Evolutionary conservation across 2,113 vertebrate genomes (phyloP).

Genomic region (Pristiophorus japonicus): DNA sequence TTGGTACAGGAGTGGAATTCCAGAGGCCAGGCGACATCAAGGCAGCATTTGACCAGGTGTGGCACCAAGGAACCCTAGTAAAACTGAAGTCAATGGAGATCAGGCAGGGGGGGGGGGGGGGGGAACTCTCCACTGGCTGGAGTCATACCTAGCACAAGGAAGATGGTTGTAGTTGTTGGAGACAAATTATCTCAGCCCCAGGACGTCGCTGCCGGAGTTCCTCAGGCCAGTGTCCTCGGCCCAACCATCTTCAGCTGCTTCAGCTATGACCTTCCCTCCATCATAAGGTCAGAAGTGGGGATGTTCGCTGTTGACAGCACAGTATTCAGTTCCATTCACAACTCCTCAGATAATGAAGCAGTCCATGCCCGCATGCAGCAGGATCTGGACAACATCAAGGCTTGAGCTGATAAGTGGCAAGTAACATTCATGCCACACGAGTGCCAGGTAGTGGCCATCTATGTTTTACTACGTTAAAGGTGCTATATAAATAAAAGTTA

Average conservation of each 20-base stretch:
- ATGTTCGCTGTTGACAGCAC: neutral
- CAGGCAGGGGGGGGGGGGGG: no score
- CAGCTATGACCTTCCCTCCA: neutral
- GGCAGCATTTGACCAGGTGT: neutral
- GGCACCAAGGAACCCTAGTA: neutral
- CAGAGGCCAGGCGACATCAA: neutral
- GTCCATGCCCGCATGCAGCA: no score
- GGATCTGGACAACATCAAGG: no score
- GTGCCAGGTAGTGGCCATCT: no score
- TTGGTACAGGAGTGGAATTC: neutral
- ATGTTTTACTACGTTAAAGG: no score
- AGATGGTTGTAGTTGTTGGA: neutral
- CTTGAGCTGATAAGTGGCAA: no score
- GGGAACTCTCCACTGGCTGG: neutral
- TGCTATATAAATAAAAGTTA: no score
- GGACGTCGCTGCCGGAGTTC: no score
- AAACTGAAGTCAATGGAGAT: neutral
- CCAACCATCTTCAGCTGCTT: neutral
- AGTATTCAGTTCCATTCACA: neutral
- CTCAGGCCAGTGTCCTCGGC: neutral
- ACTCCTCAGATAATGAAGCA: no score
- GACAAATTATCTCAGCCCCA: no score
- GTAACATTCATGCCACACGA: no score
- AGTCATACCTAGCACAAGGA: neutral
- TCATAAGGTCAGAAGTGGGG: neutral